Evolutionary conservation across 1,140 invertebrate species (phyloP).

Genomic region (Lordiphosa mommai): DNA sequence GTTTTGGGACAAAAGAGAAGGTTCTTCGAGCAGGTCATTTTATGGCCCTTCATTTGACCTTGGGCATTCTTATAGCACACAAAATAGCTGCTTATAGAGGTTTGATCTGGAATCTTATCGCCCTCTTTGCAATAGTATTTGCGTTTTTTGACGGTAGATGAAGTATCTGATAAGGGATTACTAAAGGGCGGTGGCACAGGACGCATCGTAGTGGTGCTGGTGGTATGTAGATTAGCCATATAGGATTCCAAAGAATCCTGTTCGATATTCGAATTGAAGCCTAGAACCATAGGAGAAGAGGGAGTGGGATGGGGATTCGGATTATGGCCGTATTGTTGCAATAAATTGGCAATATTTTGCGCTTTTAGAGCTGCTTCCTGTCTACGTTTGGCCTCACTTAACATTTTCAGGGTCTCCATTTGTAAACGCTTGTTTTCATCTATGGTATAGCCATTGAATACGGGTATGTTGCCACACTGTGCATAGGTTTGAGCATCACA

Average conservation of each 20-base stretch:
- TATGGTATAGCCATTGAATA: conserved; percentile 48
- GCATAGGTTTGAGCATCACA: conserved; percentile 80
- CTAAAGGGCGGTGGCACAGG: conserved; percentile 10
- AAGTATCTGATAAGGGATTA: not conserved
- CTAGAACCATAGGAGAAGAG: not conserved
- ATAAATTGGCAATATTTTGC: conserved; percentile 59
- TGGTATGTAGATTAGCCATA: conserved; percentile 43
- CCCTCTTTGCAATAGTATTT: conserved; percentile 77
- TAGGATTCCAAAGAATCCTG: conserved; percentile 49
- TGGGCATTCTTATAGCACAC: conserved; percentile 74
- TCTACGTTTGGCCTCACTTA: conserved; percentile 60
- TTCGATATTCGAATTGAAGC: conserved; percentile 38
- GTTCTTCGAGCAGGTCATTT: conserved; percentile 73
- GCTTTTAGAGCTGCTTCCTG: conserved; percentile 64
- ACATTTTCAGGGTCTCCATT: conserved; percentile 59
- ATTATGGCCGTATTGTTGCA: conserved; percentile 56
- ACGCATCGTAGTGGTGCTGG: conserved; percentile 26
- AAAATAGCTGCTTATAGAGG: conserved; percentile 72
- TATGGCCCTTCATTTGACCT: conserved; percentile 74
- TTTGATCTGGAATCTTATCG: conserved; percentile 75
- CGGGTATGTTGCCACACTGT: conserved; percentile 56
- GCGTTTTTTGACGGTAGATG: conserved; percentile 48
- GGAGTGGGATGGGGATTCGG: not conserved
- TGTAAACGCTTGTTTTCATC: conserved; percentile 59
- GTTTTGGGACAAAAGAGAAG: conserved; percentile 70